Base-by-base conservation (phyloP, 2,888 invertebrate genomes). In the Luperina testacea region DNA sequence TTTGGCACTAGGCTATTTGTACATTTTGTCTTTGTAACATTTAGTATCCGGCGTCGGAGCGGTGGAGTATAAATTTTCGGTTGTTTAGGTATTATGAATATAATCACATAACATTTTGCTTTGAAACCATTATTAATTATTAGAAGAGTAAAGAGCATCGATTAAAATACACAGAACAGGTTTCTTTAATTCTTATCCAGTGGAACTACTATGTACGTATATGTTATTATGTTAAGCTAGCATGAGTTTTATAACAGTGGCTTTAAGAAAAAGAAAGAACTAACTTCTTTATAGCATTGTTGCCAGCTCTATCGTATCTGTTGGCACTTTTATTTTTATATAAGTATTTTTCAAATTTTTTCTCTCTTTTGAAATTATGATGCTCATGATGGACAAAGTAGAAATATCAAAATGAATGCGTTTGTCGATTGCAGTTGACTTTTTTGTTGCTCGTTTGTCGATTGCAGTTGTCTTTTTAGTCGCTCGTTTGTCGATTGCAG, bases 111-210 rank as follows among this genome's bases (percentile, higher is more conserved):
- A 20, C 27, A 27, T 48, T 69, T 48, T 48, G 11, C n/a, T 70
- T n/a, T 11, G 17, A 45, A 69, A 69, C 17, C 11, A 48, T 48
- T 48, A 17, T 17, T 32, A 11, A 24, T 24, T 57, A 48, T 7
- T n/a, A 48, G 32, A 73, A 8, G n/a, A 70, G 17, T 2, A 53
- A 48, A 51, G 20, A 61, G 1, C 11, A 42, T 51, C 27, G 20
- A 80, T 45, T 45, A 51, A n/a, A 80, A 42, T 61, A 42, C 81
- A 32, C 13, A 51, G 13, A 45, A 72, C 63, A 38, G 45, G 38
- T 64, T 27, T 45, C 0, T 27, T 48, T 20, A n/a, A 42, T 38
- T 51, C 5, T 32, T 63, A 63, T 15, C 32, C 32, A 57, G 63
- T 64, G 45, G n/a, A 51, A 53, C 32, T 17, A 72, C 38, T 24